Conservation (phyloP, 2,113 vertebrate species). For the Atlantisia rogersi region DNA sequence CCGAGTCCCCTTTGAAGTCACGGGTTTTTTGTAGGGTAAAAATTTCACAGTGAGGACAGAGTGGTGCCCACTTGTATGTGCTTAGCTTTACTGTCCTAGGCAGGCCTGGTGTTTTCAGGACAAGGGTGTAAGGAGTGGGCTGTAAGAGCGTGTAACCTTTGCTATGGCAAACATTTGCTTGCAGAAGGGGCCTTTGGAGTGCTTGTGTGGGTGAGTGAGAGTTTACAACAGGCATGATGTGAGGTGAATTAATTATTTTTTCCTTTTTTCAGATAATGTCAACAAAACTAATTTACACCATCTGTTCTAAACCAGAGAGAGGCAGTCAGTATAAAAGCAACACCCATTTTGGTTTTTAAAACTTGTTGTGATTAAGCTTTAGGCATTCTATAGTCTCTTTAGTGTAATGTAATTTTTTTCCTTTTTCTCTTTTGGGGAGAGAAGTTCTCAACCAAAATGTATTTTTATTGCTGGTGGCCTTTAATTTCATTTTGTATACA, state of each 20-base stretch:
- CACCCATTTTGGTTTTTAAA: not conserved
- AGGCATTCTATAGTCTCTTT: not conserved
- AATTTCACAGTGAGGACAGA: not conserved
- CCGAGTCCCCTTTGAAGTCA: conserved; percentile 32
- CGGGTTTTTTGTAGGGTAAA: not conserved
- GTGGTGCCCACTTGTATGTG: not conserved
- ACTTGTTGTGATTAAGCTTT: not conserved
- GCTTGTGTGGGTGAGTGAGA: not conserved
- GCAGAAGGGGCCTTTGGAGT: not conserved
- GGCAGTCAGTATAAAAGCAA: not conserved
- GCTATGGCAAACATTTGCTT: not conserved
- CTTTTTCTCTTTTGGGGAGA: not conserved
- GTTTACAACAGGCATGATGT: not conserved
- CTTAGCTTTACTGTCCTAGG: not conserved
- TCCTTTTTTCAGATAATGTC: not conserved
- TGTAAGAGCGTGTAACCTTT: not conserved
- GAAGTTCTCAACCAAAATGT: not conserved
- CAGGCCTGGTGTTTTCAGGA: not conserved
- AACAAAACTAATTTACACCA: not conserved
- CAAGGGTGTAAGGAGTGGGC: not conserved
- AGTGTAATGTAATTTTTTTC: not conserved
- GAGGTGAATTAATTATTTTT: conserved; percentile 25
- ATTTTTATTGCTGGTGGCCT: not conserved
- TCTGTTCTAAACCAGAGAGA: conserved; percentile 1
- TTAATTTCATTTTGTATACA: not conserved